Base-by-base conservation (phyloP, 2,113 vertebrate genomes). In the Felis chaus region DNA sequence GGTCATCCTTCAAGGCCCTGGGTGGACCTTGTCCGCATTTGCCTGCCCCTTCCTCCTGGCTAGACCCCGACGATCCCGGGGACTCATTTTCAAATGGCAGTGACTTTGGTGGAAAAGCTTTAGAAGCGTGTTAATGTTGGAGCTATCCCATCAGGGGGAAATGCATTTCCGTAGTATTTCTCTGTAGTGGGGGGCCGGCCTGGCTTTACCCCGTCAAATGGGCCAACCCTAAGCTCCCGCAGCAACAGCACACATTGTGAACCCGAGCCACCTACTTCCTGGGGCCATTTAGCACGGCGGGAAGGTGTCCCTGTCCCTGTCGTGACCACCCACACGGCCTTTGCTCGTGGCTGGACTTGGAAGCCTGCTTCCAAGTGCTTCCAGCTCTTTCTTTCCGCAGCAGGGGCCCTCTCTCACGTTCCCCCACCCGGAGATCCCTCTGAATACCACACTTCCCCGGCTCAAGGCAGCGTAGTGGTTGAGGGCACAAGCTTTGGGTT, bases 361-460 rank as follows among this genome's bases (percentile, higher is more conserved):
- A 39, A 53, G 27, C 27, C 18, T 31, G 19, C 27, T 33, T n/a
- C 16, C n/a, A 11, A 36, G 48, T 7, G 9, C 31, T 14, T 41
- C 96, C 92, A 95, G 91, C 85, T 90, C 50, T 63, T 97, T 93
- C 68, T 86, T 95, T 95, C 94, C 95, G 29, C 94, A 97, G 71
- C 16, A 25, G 36, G 36, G 11, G 39, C 25, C 48, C 25, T 41
- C 3, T 5, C 1, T 69, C 18, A 2, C 4, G 18, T 19, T 18
- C 25, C 21, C 29, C 21, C 12, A 7, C 9, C 11, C 50, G 69
- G 21, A 61, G 23, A 21, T 39, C 33, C 12, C 65, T 65, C 39
- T 21, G 23, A 50, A 31, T 13, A 3, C 41, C 48, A 65, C 74
- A 27, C 55, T 73, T 57, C 6, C 83, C 36, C 3, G 7, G 41